Evolutionary conservation across 2,888 invertebrate species (phyloP), one percentile per base, ranked within the genome.

Genomic region (Hoplodrina blanda): DNA sequence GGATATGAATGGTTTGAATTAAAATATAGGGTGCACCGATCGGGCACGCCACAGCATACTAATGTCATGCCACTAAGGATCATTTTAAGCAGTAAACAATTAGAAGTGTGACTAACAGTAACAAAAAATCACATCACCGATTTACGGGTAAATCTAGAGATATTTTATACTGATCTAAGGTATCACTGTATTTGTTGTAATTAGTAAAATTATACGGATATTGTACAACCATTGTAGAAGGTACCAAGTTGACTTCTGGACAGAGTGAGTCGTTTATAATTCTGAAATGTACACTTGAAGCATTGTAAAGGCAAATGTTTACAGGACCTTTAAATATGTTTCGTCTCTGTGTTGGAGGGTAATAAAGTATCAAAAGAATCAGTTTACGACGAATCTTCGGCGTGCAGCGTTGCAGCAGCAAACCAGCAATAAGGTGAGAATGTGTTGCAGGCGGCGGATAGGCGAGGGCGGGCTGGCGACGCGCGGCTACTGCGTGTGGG

Each of bases 401-500:
- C 33, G 44, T 17, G 52, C 44, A 52, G 73, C 56, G n/a, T 41
- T 13, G 60, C 50, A 49, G 55, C 68, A 46, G 65, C 50, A 50
- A 57, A 1, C 17, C 62, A 30, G 55, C 68, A 62, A 59, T 77
- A 66, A 66, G 76, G 75, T 56, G 67, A 44, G 76, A 17, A 50
- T 83, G 73, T 88, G 86, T 93, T 92, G 81, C 93, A 95, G 95
- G 85, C 92, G 94, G 84, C 95, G 95, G 3, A 85, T 92, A 73
- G 95, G 95, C 85, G 95, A 95, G 88, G 93, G 93, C 62, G 94
- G 94, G 62, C 84, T 94, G 84, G 90, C 89, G 77, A 88, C 92
- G 82, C 93, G 95, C 78, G 94, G 94, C 69, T 95, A 95, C 93
- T 90, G 91, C 88, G 95, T 95, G 86, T 95, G 94, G 92, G 92